Conservation (phyloP, 2,888 invertebrate genomes). For the Subacronicta megacephala region DNA sequence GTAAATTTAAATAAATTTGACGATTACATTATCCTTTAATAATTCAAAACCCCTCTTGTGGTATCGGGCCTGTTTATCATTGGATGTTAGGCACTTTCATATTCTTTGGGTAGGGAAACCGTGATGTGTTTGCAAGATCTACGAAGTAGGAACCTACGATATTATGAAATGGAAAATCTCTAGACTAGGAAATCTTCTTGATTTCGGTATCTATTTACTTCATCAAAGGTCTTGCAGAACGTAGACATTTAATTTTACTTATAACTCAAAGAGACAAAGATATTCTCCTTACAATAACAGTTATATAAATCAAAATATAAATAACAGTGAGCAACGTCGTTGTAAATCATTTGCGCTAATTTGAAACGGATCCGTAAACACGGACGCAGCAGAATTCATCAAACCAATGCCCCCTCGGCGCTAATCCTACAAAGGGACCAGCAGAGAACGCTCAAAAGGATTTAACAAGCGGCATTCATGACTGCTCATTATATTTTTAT, state of each 20-base stretch:
- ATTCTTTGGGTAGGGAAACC: no score
- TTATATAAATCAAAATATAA: constrained; percentile 76
- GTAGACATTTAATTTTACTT: constrained; percentile 22
- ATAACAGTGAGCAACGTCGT: constrained; percentile 74
- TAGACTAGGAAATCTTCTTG: background rate
- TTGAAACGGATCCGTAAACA: constrained; percentile 84
- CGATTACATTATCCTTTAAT: no score
- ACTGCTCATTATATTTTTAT: constrained; percentile 89
- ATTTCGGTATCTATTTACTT: constrained; percentile 1
- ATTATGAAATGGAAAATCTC: no score
- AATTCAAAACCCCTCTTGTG: no score
- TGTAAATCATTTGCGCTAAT: constrained; percentile 85
- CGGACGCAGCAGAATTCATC: constrained; percentile 71
- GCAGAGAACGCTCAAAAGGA: constrained; percentile 84
- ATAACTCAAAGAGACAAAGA: constrained; percentile 41
- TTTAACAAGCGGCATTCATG: constrained; percentile 88
- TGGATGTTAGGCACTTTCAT: no score
- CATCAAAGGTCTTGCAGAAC: constrained; percentile 18
- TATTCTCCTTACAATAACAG: constrained; percentile 45
- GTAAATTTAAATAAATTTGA: no score
- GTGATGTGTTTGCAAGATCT: no score
- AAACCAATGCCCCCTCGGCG: constrained; percentile 66
- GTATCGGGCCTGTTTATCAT: no score
- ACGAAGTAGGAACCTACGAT: no score
- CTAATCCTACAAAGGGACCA: constrained; percentile 85